phyloP scores from a whole-genome alignment of 2,888 invertebrate genomes.

The Chalcis sispes region DNA sequence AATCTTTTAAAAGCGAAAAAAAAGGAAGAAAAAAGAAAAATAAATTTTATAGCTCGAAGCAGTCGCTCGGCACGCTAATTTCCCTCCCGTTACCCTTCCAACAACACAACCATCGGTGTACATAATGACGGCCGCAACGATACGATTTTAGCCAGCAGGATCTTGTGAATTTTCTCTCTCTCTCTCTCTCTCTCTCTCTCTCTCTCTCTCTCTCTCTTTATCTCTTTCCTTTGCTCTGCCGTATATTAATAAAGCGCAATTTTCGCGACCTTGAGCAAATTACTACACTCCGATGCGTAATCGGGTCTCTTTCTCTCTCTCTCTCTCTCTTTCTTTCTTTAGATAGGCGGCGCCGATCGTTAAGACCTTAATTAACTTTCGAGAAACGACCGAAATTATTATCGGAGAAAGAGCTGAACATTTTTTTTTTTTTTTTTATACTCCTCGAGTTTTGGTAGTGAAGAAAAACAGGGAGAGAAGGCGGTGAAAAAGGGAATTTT shows the following conservation, averaged over 20 bases:
- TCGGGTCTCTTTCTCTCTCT: too few relatives aligned
- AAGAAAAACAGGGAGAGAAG: too few relatives aligned
- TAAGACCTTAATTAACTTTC: conserved; percentile 51
- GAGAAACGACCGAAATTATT: neutral
- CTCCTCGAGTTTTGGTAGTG: too few relatives aligned
- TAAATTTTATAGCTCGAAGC: too few relatives aligned
- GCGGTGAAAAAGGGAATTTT: too few relatives aligned
- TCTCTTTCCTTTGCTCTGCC: neutral
- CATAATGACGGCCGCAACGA: conserved; percentile 5
- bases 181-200: conserved; percentile 8
- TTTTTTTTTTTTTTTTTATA: too few relatives aligned
- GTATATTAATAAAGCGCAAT: conserved; percentile 38
- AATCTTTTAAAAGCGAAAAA: too few relatives aligned
- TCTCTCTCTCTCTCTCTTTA: conserved; percentile 10
- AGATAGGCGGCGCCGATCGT: conserved; percentile 22
- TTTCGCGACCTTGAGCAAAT: conserved; percentile 44
- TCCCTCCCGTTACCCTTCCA: neutral
- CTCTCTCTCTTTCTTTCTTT: too few relatives aligned
- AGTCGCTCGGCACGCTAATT: neutral
- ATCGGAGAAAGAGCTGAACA: neutral
- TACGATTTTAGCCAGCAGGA: neutral
- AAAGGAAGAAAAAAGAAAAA: too few relatives aligned
- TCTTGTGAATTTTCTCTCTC: conserved; percentile 9
- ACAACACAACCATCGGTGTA: neutral
- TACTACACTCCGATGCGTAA: conserved; percentile 33